Base-by-base conservation (phyloP, 1,140 invertebrate species). In the Pachypsylla venusta region DNA sequence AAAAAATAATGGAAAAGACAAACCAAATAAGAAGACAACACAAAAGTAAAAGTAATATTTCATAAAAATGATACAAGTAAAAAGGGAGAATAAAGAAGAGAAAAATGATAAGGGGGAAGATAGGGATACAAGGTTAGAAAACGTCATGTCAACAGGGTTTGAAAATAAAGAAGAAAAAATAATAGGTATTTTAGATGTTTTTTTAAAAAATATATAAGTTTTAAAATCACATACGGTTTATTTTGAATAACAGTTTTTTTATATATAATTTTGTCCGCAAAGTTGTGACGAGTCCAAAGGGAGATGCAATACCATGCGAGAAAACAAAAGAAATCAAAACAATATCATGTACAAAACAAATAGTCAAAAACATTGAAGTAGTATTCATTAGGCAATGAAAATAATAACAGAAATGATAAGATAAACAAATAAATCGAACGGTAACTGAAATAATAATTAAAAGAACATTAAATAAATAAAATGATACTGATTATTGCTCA, bases 331-430 rank as follows among this genome's bases (percentile, higher is more conserved):
- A 22, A 59, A 27, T 2, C 59, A 7, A 28, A 27, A 48, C 53
- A 55, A 54, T 19, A 5, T 48, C 42, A 24, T 19, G 25, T 30
- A 55, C 24, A 20, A 20, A 53, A 59, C 20, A 26, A 48, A 27
- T 57, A 57, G 16, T n/a, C 19, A 57, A 48, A 59, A 40, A 19
- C n/a, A 53, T 3, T 22, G 5, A 35, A 25, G 57, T 39, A 20
- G 56, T 58, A 20, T n/a, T 14, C 69, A 70, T 68, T 61, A 35
- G 40, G 55, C 28, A 63, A 48, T 25, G 53, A 58, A 69, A 73
- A 69, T 71, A 70, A 73, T 67, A 73, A 70, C 70, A 68, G 71
- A 69, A 74, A 73, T 71, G 70, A 63, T 27, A 61, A 58, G 61
- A 27, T 58, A 73, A 66, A 73, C 65, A 73, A 73, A 68, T 22